Conservation (phyloP, 2,888 invertebrate species). For the Lutraria lutraria region DNA sequence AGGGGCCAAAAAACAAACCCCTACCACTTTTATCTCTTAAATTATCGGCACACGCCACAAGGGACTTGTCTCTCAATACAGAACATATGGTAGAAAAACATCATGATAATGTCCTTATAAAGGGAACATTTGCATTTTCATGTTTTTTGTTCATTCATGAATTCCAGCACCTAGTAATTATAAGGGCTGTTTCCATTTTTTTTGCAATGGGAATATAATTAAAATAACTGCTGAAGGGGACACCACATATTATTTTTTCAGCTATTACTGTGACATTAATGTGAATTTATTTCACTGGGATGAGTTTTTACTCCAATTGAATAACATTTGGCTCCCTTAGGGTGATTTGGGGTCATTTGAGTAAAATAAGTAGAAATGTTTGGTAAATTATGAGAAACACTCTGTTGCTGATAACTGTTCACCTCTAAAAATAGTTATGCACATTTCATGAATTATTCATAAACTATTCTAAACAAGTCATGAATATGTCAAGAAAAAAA, state of each 20-base stretch:
- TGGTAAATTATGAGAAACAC: no score
- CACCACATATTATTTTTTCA: not conserved
- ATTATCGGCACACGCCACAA: conserved; percentile 18
- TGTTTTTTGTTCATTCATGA: not conserved
- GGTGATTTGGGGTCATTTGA: not conserved
- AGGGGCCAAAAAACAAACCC: not conserved
- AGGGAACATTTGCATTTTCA: conserved; percentile 10
- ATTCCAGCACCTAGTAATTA: conserved; percentile 15
- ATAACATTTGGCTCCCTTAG: conserved; percentile 2
- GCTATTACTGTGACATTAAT: conserved; percentile 11
- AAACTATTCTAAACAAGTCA: no score
- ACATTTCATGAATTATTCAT: no score
- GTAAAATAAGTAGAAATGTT: not conserved
- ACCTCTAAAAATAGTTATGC: no score
- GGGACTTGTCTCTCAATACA: conserved; percentile 4
- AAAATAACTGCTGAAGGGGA: not conserved
- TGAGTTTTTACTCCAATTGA: not conserved
- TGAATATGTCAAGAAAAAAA: no score
- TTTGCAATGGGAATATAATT: conserved; percentile 9
- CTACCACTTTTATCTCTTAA: not conserved
- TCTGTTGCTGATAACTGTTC: no score
- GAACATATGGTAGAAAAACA: conserved; percentile 16
- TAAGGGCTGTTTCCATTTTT: not conserved
- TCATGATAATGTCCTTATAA: not conserved
- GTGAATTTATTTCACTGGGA: not conserved